A percentile compares a stretch with the other conserved stretches of the same genome.
Conservation (phyloP, 2,888 invertebrate genomes). For the Amphipoea lucens region DNA sequence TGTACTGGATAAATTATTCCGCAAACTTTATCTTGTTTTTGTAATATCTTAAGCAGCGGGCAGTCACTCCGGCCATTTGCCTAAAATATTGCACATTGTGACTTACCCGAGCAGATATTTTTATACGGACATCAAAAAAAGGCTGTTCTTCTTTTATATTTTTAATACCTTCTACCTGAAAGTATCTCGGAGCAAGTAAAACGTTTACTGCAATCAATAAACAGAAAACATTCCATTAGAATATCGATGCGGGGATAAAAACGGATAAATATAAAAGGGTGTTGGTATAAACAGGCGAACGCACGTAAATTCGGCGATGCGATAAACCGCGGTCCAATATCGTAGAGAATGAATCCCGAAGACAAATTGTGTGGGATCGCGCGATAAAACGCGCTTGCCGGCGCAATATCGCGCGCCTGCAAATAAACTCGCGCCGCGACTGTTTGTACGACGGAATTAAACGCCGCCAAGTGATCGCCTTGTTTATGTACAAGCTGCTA, state of each 20-base stretch:
- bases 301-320: conserved; percentile 69
- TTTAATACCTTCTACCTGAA: conserved; percentile 53
- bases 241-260: conserved; percentile 63
- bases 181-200: conserved; percentile 25
- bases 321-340: conserved; percentile 74
- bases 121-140: conserved; percentile 41
- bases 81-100: conserved; percentile 51
- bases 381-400: conserved; percentile 66
- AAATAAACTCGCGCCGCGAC: conserved; percentile 64
- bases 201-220: conserved; percentile 63
- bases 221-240: conserved; percentile 63
- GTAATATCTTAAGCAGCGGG: conserved; percentile 49
- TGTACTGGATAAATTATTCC: conserved; percentile 58
- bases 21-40: conserved; percentile 49
- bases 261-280: conserved; percentile 62
- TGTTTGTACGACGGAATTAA: conserved; percentile 66
- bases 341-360: conserved; percentile 72
- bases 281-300: conserved; percentile 68
- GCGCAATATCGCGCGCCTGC: conserved; percentile 65
- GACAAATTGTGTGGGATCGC: conserved; percentile 74
- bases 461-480: conserved; percentile 59
- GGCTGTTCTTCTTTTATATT: conserved; percentile 29
- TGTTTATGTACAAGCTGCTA: conserved; percentile 45
- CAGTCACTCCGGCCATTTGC: conserved; percentile 50
- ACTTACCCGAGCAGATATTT: conserved; percentile 26